Evolutionary conservation across 2,113 vertebrate species (phyloP).

Genomic region (Ovis aries): ARS-UI_Ramb_v3.0 NC_056080.1:82103001-82103500

Average conservation of each 20-base stretch:
- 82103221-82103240: neutral
- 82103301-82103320: neutral
- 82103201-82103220: neutral
- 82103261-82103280: neutral
- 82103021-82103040: neutral
- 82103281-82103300: neutral
- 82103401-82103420: neutral
- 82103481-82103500: neutral
- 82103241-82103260: slow-evolving; percentile 4
- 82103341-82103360: neutral
- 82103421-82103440: too few species aligned
- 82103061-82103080: neutral
- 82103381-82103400: neutral
- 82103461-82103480: too few species aligned
- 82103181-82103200: neutral
- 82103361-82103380: slow-evolving; percentile 1
- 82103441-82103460: too few species aligned
- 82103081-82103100: neutral
- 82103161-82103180: neutral
- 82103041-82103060: neutral
- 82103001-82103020: neutral
- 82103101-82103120: neutral
- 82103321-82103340: neutral
- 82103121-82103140: neutral
- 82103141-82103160: neutral